phyloP scores from a whole-genome alignment of 2,888 invertebrate species.

The Sicus ferrugineus region DNA sequence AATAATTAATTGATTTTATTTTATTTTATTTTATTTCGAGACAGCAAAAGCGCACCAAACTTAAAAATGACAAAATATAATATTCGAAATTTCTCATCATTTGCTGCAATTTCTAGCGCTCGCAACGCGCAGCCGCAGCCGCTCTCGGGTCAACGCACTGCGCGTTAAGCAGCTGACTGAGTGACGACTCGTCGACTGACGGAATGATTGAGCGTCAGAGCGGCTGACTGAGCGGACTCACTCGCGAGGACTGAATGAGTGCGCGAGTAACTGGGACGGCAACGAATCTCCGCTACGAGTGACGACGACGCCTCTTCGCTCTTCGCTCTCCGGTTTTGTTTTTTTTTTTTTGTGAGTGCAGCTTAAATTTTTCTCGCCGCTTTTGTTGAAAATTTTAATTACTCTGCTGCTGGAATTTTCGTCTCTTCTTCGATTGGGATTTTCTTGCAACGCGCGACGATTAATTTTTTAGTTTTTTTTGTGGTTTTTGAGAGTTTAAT shows the following conservation, averaged over 20 bases:
- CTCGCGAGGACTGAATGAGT: not conserved
- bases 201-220: not conserved
- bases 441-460: too few species aligned
- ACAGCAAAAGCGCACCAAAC: too few species aligned
- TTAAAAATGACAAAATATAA: too few species aligned
- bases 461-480: not conserved
- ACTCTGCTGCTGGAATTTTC: not conserved
- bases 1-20: too few species aligned
- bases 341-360: too few species aligned
- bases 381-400: not conserved
- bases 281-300: not conserved
- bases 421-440: not conserved
- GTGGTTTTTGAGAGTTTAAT: not conserved
- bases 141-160: conserved; percentile 54
- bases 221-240: not conserved
- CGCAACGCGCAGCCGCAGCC: conserved; percentile 42
- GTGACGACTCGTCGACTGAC: not conserved
- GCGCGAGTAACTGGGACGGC: not conserved
- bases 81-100: too few species aligned
- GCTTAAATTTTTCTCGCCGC: not conserved
- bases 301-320: not conserved
- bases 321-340: too few species aligned
- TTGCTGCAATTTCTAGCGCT: too few species aligned
- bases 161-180: conserved; percentile 27
- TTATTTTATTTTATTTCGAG: too few species aligned